These are phyloP conservation scores for Lepidochrysops patricia DNA, from an alignment of 2,888 invertebrate species.

Conservation along the genomic window DNA sequence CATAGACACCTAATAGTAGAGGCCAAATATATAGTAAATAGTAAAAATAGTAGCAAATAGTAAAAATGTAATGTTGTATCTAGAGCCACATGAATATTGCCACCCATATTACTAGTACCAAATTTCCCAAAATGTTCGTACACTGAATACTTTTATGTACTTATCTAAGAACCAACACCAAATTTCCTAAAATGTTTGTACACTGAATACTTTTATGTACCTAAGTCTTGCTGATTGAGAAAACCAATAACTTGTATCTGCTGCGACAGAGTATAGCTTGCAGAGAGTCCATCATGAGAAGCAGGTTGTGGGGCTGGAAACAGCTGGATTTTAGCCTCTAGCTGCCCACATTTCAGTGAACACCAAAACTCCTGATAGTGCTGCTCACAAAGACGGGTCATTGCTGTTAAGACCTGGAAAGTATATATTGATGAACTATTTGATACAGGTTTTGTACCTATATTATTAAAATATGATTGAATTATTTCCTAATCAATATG, in stretches of 20 bases:
- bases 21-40: too few relatives aligned
- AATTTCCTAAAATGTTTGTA: background rate
- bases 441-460: background rate
- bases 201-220: constrained; percentile 30
- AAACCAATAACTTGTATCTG: constrained; percentile 91
- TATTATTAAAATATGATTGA: too few relatives aligned
- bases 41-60: too few relatives aligned
- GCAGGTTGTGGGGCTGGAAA: constrained; percentile 71
- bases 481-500: background rate
- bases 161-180: too few relatives aligned
- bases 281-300: constrained; percentile 76
- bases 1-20: too few relatives aligned
- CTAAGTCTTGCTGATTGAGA: constrained; percentile 88
- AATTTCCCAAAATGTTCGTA: background rate
- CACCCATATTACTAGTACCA: too few relatives aligned
- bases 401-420: constrained; percentile 44
- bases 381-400: constrained; percentile 58
- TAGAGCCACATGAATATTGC: too few relatives aligned
- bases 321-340: constrained; percentile 58
- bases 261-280: constrained; percentile 77
- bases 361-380: constrained; percentile 65
- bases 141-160: constrained; percentile 30
- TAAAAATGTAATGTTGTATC: too few relatives aligned
- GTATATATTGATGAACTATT: background rate
- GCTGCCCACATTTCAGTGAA: constrained; percentile 59